Conservation (phyloP, 2,888 invertebrate species). For the Drosophila mimetica region DNA sequence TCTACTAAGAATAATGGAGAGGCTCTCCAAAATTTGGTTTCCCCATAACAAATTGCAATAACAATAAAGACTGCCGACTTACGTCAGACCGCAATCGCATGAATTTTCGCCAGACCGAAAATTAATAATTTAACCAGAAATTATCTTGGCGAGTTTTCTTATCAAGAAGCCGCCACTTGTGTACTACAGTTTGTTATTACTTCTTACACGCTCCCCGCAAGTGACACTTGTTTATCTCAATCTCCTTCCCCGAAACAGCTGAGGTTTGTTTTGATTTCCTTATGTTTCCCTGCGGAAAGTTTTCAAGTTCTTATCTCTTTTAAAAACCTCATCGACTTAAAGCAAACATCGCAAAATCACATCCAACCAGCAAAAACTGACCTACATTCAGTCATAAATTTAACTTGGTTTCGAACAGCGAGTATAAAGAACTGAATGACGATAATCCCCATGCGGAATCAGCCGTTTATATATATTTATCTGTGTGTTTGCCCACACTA, state of each 20-base stretch:
- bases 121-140: constrained; percentile 20
- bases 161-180: constrained; percentile 14
- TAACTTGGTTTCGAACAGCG: constrained; percentile 31
- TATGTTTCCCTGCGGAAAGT: constrained; percentile 51
- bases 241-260: constrained; percentile 24
- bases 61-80: background rate
- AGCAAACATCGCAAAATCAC: constrained; percentile 10
- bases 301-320: constrained; percentile 52
- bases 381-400: constrained; percentile 53
- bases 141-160: constrained; percentile 23
- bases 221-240: constrained; percentile 27
- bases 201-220: constrained; percentile 11
- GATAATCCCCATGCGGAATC: constrained; percentile 19
- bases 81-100: constrained; percentile 16
- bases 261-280: constrained; percentile 30
- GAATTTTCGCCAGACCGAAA: background rate
- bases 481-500: constrained; percentile 27
- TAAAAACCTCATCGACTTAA: background rate
- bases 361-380: constrained; percentile 49
- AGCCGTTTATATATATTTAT: constrained; percentile 1
- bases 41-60: background rate
- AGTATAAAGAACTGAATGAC: constrained; percentile 16
- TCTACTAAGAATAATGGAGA: constrained; percentile 27
- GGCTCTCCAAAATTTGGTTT: constrained; percentile 13
- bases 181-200: constrained; percentile 30